A percentile compares a stretch with the other conserved stretches of the same genome.
These are phyloP conservation scores for Halictus rubicundus DNA, from an alignment of 1,140 invertebrate species.

Conservation along the genomic window DNA sequence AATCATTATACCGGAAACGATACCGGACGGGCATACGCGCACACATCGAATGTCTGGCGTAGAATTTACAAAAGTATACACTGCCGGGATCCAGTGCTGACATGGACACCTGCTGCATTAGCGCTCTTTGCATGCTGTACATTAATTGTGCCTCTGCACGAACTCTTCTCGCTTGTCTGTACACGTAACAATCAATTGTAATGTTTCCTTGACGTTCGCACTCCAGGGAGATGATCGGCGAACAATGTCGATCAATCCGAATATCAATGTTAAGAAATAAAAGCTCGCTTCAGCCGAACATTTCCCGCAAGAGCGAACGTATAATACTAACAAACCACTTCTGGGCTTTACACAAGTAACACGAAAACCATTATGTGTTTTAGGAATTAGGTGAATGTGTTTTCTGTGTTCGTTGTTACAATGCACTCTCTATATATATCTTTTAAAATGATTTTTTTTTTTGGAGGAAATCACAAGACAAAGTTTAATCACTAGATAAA, in stretches of 20 bases:
- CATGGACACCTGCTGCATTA: conserved; percentile 62
- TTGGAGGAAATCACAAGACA: conserved; percentile 26
- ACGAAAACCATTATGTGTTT: conserved; percentile 55
- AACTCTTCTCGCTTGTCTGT: conserved; percentile 49
- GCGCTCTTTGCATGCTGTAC: conserved; percentile 59
- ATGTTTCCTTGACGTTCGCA: conserved; percentile 14
- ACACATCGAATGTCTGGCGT: conserved; percentile 20
- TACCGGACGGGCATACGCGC: conserved; percentile 19
- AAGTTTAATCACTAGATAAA: background rate
- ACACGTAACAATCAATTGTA: conserved; percentile 44
- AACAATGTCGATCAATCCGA: no score
- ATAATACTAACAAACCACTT: conserved; percentile 45
- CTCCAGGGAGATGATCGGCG: conserved; percentile 7
- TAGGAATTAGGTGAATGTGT: conserved; percentile 38
- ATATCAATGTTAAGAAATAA: no score
- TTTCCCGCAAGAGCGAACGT: conserved; percentile 10
- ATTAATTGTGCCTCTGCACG: conserved; percentile 55
- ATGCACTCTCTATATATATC: conserved; percentile 18
- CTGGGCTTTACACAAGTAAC: conserved; percentile 62
- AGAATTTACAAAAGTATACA: conserved; percentile 7
- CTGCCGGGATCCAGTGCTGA: conserved; percentile 48
- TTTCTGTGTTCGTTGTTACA: conserved; percentile 43
- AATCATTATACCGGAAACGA: conserved; percentile 10
- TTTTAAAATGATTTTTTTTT: conserved; percentile 27
- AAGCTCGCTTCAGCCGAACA: background rate